Base-by-base conservation (phyloP, 2,113 vertebrate species). In the Marmota monax region DNA sequence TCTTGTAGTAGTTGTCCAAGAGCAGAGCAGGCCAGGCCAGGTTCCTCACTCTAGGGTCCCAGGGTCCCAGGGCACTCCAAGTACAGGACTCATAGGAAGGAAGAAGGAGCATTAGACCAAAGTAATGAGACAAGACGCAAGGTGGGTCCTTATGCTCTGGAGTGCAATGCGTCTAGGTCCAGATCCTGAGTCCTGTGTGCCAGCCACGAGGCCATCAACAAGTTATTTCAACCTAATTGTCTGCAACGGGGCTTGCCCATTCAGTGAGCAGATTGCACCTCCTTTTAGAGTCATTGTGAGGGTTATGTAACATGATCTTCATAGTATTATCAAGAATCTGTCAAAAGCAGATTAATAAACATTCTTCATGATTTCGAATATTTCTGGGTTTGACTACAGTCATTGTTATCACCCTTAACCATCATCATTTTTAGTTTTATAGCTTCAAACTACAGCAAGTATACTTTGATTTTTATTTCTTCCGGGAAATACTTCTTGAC, bases 371-470 rank as follows among this genome's bases (percentile, higher is more conserved):
- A 67, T 48, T 78, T 63, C 56, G 37, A 5, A 63, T 89, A 61
- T 23, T 42, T 89, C 34, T 65, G 4, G 4, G 51, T 84, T 53
- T 86, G 39, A 42, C 10, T 65, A 0, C 61, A 5, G 63, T 58
- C 48, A 22, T 13, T 18, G 29, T 29, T 22, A 78, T 70, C n/a
- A n/a, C 18, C 4, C 2, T 65, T 29, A 78, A 51, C 14, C 29
- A 51, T 25, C 37, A 87, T 51, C 9, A 73, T 53, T 53, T 42
- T 84, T 27, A 70, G 42, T n/a, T 48, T 53, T 88, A 22, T 95
- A 45, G 5, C 42, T 79, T 93, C 45, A 90, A 79, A 72, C 6
- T 73, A 84, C 29, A 53, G 5, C 67, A 92, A 92, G 70, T 53
- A 6, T 56, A 6, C 39, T 88, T 91, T 56, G 0, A 18, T 45